Evolutionary conservation across 2,797 vertebrate genomes (phyloP).

Genomic region (Peromyscus aztecus): DNA sequence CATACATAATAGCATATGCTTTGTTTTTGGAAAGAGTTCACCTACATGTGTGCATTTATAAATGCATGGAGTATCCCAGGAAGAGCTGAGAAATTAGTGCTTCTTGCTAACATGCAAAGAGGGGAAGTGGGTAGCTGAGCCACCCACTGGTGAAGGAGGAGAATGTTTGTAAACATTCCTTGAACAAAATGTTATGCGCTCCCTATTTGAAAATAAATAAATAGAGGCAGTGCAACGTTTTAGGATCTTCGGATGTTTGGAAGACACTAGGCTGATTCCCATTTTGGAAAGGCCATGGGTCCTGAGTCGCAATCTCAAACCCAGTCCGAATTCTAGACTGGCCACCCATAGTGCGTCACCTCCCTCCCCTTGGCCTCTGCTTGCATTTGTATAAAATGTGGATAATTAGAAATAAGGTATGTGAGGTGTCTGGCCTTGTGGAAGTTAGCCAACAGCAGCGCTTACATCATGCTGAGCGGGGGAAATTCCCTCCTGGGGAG

Average conservation of each 20-base stretch:
- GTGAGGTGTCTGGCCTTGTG: background rate
- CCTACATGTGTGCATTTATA: background rate
- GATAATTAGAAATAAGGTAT: slow-evolving; percentile 40
- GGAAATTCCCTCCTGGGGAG: slow-evolving; percentile 49
- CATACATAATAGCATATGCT: background rate
- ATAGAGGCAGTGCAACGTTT: background rate
- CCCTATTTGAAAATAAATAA: background rate
- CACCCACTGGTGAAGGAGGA: background rate
- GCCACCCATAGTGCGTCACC: background rate
- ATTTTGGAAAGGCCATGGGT: background rate
- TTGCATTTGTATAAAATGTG: background rate
- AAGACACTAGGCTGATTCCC: background rate
- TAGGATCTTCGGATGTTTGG: background rate
- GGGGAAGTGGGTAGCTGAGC: background rate
- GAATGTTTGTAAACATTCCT: background rate
- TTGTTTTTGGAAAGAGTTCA: background rate
- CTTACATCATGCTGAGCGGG: background rate
- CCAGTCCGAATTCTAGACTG: background rate
- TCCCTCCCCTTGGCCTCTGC: background rate
- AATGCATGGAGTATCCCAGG: background rate
- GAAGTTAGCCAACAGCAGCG: background rate
- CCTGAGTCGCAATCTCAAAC: background rate
- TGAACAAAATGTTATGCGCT: background rate
- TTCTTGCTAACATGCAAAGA: background rate
- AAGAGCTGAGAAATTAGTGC: background rate